A percentile compares a stretch with the other conserved stretches of the same genome.
phyloP scores from a whole-genome alignment of 2,888 invertebrate species.

The Spodoptera picta region DNA sequence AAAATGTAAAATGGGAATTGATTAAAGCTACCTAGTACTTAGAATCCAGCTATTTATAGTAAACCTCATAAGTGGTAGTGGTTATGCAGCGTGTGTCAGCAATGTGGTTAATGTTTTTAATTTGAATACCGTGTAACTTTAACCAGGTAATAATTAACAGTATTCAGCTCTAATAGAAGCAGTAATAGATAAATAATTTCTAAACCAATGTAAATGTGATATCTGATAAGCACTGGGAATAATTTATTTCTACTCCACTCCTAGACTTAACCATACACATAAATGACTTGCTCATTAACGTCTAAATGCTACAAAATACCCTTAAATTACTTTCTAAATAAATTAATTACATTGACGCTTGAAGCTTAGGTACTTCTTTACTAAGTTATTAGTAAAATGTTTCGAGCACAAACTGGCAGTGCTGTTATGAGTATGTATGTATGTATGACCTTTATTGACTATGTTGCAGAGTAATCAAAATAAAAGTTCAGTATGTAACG shows the following conservation, averaged over 20 bases:
- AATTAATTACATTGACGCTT: constrained; percentile 22
- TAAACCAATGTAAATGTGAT: too few relatives aligned
- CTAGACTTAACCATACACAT: constrained; percentile 22
- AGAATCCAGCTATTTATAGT: constrained; percentile 41
- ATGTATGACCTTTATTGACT: constrained; percentile 1
- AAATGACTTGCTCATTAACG: constrained; percentile 32
- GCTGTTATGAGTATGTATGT: constrained; percentile 9
- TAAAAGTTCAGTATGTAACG: not conserved
- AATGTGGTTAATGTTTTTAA: constrained; percentile 26
- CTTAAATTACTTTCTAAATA: constrained; percentile 17
- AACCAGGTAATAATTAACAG: not conserved
- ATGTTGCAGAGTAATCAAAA: not conserved
- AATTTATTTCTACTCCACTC: too few relatives aligned
- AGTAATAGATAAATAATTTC: not conserved
- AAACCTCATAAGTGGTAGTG: constrained; percentile 20
- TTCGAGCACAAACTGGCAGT: constrained; percentile 30
- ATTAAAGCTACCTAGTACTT: constrained; percentile 26
- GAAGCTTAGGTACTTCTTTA: constrained; percentile 2
- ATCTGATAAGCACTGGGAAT: too few relatives aligned
- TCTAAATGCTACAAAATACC: constrained; percentile 27
- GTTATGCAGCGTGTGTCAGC: constrained; percentile 18
- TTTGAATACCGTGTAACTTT: constrained; percentile 36
- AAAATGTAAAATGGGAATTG: constrained; percentile 24
- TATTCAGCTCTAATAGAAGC: too few relatives aligned
- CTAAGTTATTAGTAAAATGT: constrained; percentile 15